Base-by-base conservation (phyloP, 2,113 vertebrate species). In the Callionymus lyra region DNA sequence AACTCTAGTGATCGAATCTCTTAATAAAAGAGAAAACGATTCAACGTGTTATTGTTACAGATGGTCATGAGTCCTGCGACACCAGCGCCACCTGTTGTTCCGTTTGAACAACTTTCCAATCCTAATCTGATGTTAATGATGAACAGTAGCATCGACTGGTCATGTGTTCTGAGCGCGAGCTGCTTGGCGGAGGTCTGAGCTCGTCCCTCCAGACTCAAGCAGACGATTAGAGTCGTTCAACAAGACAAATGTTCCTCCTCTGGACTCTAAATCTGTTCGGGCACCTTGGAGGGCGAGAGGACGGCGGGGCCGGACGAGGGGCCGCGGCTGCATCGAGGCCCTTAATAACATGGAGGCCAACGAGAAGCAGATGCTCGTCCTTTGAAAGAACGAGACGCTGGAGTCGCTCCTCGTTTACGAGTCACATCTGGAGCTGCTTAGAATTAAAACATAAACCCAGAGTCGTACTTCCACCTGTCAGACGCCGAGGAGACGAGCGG, bases 381-480 rank as follows among this genome's bases (percentile, higher is more conserved):
- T 91, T 94, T 93, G 88, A 92, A 94, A 92, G 91, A 92, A 45
- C 32, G 34, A 91, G 91, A 91, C 87, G 89, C 91, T 86, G 77
- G 87, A 94, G 90, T 83, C 85, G 87, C 83, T 92, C 92, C 90
- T 95, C 90, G 96, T 98, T 94, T 95, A 91, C 83, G 81, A 81
- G 84, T 72, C 88, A 91, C 94, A 97, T 98, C 93, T 98, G 93
- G 92, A 93, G 92, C 93, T 89, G 88, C 86, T 98, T 98, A 97
- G 91, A 95, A 98, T 97, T 97, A 94, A 94, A 94, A 93, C 89
- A 68, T 90, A 91, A 94, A 93, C 91, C 90, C 86, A 87, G 85
- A 87, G 88, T 91, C 90, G 88, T 90, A 90, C 89, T 96, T 98
- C 93, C 93, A 97, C 93, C 94, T 98, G 93, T 94, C 93, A 94